Evolutionary conservation across 2,888 invertebrate genomes (phyloP), one percentile per base, ranked within the genome.

Genomic region (Oegoconia quadripuncta): DNA sequence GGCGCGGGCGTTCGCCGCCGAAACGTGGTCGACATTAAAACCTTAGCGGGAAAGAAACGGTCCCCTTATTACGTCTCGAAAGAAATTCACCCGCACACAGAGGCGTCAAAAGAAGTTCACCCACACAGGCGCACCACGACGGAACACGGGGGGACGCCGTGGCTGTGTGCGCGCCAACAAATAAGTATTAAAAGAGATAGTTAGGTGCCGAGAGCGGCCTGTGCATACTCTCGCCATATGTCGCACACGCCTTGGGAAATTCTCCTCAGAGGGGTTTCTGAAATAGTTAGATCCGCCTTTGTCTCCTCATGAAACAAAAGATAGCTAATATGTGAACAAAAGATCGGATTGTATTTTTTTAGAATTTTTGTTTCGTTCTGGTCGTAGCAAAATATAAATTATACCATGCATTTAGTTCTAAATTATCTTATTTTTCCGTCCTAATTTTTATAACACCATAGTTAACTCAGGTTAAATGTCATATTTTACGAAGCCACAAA

Each of bases 21-120:
- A 82, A 87, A 74, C 86, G 86, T 82, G 84, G 83, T 84, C 83
- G 77, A 83, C 87, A 87, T 87, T 87, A 87, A 87, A 86, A 86
- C 87, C 87, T 83, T 82, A 79, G 83, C 83, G 84, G 83, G 81
- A 87, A 87, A 83, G 83, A 86, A 87, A 86, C 80, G 74, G 84
- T 84, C 86, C 87, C 87, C 86, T 87, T 86, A 86, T 84, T 84
- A 86, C 84, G 83, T 84, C 86, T 84, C 84, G 82, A 86, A 86
- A 87, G 86, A 87, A 86, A 87, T 86, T 80, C 82, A 50, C 81
- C 64, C 78, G 77, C 84, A 79, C 83, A 86, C 84, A 86, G 68
- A 62, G 70, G 69, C 47, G 63, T 57, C 73, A 74, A 80, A 84
- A 83, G 84, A 80, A 66, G 81, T 79, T 60, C 78, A 80, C 86